Conservation (phyloP, 2,797 vertebrate species). For the Anas flavirostris region DNA sequence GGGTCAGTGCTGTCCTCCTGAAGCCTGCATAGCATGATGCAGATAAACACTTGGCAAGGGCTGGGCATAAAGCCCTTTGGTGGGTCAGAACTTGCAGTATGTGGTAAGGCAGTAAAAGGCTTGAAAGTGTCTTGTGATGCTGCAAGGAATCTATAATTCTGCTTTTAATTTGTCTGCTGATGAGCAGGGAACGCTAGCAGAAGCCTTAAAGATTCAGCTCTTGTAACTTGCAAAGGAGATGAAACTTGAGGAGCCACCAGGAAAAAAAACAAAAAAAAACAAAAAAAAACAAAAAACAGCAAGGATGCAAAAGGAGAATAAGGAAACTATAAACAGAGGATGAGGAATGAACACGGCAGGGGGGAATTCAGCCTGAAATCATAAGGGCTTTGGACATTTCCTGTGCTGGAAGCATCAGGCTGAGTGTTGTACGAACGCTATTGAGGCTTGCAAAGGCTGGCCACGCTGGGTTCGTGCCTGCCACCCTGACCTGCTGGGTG, state of each 20-base stretch:
- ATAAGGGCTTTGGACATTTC: neutral
- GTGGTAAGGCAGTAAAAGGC: neutral
- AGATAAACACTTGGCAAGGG: slow-evolving; percentile 25
- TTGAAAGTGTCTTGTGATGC: slow-evolving; percentile 17
- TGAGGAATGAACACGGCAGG: slow-evolving; percentile 45
- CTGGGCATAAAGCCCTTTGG: neutral
- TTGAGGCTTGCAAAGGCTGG: neutral
- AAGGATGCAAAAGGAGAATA: neutral
- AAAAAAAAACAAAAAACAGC: neutral
- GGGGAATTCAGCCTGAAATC: neutral
- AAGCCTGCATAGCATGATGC: neutral
- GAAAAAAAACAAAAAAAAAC: neutral
- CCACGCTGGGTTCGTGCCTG: neutral
- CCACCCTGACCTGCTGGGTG: neutral
- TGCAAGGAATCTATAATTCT: slow-evolving; percentile 41
- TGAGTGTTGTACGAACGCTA: neutral
- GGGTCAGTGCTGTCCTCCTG: neutral
- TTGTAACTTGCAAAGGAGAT: slow-evolving; percentile 4
- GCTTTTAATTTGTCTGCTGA: slow-evolving; percentile 36
- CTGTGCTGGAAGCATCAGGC: slow-evolving; percentile 37
- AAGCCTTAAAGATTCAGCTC: slow-evolving; percentile 9
- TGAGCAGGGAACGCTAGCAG: neutral
- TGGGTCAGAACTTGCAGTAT: neutral
- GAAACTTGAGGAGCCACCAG: slow-evolving; percentile 1
- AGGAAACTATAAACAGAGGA: slow-evolving; percentile 12